These are phyloP conservation scores for Pangasius larnaudii DNA, from an alignment of 2,797 vertebrate genomes.

Conservation along the genomic window DNA sequence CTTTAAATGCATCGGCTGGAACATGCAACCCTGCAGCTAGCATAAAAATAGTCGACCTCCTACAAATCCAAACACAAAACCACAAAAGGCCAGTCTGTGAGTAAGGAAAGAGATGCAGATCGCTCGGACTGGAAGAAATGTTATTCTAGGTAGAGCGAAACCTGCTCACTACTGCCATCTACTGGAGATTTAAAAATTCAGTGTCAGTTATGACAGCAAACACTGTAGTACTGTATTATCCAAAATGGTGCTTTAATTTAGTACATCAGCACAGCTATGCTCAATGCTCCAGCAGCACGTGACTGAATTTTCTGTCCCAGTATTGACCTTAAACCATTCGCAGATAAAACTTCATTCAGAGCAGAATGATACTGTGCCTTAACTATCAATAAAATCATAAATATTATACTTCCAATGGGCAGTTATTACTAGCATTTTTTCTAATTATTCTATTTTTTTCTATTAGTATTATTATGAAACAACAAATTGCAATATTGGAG, in stretches of 20 bases:
- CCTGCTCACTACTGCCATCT: conserved; percentile 34
- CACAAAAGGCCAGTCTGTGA: not conserved
- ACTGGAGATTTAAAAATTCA: not conserved
- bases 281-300: not conserved
- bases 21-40: not conserved
- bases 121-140: not conserved
- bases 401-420: not conserved
- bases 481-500: not conserved
- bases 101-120: not conserved
- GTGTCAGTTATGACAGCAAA: not conserved
- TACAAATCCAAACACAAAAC: not conserved
- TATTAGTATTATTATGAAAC: no score
- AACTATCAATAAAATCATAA: not conserved
- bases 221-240: not conserved
- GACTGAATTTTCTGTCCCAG: not conserved
- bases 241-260: not conserved
- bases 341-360: not conserved
- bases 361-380: not conserved
- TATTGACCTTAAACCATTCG: not conserved
- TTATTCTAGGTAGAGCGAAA: not conserved
- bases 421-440: not conserved
- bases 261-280: not conserved
- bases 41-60: not conserved
- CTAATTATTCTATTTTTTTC: no score
- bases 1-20: not conserved